A percentile compares a stretch with the other conserved stretches of the same genome.
Conservation (phyloP, 1,140 invertebrate genomes). For the Rhopalosiphum maidis region DNA sequence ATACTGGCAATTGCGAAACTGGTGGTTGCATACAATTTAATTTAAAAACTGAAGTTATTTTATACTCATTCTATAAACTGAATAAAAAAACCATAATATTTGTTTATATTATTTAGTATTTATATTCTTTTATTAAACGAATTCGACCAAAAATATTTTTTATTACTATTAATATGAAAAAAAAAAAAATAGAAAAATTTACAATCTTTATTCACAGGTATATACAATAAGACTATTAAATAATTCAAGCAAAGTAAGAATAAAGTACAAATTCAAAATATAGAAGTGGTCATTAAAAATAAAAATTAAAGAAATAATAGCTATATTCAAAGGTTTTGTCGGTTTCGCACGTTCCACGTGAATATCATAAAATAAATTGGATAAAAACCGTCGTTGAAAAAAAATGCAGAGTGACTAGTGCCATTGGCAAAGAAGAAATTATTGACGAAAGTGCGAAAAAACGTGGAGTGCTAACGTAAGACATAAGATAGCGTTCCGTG, state of each 20-base stretch:
- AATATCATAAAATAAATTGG: background rate
- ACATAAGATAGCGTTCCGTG: background rate
- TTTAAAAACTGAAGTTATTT: background rate
- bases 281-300: conserved; percentile 8
- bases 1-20: background rate
- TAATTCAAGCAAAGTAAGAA: background rate
- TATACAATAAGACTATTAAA: background rate
- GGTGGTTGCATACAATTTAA: background rate
- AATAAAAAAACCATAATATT: background rate
- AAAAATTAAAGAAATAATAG: background rate
- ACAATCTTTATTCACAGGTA: background rate
- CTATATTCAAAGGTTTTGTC: background rate
- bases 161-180: background rate
- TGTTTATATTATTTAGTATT: background rate
- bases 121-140: background rate
- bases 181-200: background rate
- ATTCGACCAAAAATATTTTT: background rate
- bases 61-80: background rate
- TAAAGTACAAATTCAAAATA: background rate
- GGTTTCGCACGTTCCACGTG: background rate
- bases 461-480: background rate
- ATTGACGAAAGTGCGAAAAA: background rate
- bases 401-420: background rate
- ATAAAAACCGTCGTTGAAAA: background rate
- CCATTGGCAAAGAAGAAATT: background rate